Percentiles rank a stretch among this genome's conserved stretches.
Conservation (phyloP, 2,797 vertebrate genomes). For the Leptatherina wallacei region DNA sequence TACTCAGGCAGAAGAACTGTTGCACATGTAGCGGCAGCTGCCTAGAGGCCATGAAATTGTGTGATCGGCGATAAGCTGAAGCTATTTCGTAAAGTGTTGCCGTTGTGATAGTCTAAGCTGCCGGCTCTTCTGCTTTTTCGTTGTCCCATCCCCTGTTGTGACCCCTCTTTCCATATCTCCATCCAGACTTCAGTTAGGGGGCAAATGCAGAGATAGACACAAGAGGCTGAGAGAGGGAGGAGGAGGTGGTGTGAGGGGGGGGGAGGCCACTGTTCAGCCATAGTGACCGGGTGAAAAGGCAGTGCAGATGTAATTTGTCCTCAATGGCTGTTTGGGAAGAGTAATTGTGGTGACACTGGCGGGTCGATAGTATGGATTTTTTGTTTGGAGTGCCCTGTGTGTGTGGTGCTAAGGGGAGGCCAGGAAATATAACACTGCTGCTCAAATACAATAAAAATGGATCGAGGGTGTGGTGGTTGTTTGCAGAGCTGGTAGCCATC, state of each 20-base stretch:
- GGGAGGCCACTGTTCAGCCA: conserved; percentile 90
- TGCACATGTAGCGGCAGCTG: conserved; percentile 58
- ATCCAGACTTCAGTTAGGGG: conserved; percentile 61
- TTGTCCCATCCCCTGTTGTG: conserved; percentile 53
- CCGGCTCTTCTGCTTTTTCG: conserved; percentile 33
- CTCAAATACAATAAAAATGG: conserved; percentile 99
- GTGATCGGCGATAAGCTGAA: conserved; percentile 58
- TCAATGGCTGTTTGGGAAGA: conserved; percentile 99
- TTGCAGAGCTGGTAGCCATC: conserved; percentile 93
- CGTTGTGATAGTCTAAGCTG: conserved; percentile 33
- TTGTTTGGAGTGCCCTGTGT: conserved; percentile 99
- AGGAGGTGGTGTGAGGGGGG: conserved; percentile 73
- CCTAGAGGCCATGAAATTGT: conserved; percentile 52
- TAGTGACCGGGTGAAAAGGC: conserved; percentile 97
- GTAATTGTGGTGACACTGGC: conserved; percentile 99
- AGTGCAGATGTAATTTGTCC: conserved; percentile 99
- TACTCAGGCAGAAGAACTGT: conserved; percentile 65
- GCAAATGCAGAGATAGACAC: conserved; percentile 70
- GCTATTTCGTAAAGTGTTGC: conserved; percentile 59
- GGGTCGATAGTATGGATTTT: conserved; percentile 99
- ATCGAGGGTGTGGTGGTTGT: conserved; percentile 95
- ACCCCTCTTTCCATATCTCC: conserved; percentile 56
- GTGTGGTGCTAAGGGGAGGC: conserved; percentile 98
- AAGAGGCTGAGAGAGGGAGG: conserved; percentile 66
- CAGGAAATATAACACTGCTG: conserved; percentile 98